Percentiles rank a stretch among this genome's conserved stretches.
Conservation (phyloP, 2,113 vertebrate genomes). For the Tragelaphus scriptus region DNA sequence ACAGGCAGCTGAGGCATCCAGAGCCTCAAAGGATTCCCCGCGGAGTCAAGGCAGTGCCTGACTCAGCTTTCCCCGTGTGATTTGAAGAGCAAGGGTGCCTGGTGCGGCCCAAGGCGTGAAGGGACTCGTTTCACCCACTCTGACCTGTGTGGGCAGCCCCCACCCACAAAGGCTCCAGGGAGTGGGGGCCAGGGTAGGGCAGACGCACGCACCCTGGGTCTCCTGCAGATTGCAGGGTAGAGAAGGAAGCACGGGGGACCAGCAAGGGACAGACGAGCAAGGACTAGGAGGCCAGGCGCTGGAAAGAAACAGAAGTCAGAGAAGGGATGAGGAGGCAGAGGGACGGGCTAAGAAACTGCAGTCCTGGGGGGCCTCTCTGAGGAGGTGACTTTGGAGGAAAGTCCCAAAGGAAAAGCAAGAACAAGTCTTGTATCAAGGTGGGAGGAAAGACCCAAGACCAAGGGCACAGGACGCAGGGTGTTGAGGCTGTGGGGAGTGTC, state of each 20-base stretch:
- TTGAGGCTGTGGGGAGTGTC: rapidly evolving
- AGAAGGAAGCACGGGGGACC: rapidly evolving
- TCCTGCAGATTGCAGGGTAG: rapidly evolving
- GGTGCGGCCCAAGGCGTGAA: rapidly evolving
- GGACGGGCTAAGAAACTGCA: rapidly evolving
- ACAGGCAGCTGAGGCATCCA: rapidly evolving
- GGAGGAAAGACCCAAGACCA: no score
- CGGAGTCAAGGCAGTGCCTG: rapidly evolving
- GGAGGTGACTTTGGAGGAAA: background rate
- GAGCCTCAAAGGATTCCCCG: rapidly evolving
- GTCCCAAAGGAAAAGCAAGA: background rate
- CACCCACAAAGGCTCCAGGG: rapidly evolving
- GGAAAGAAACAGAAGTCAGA: rapidly evolving
- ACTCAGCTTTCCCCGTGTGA: rapidly evolving
- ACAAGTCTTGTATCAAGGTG: rapidly evolving
- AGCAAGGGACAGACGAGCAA: rapidly evolving
- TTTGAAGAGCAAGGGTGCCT: rapidly evolving
- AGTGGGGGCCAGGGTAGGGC: rapidly evolving
- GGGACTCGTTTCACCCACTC: rapidly evolving
- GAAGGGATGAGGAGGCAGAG: rapidly evolving
- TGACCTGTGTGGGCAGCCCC: rapidly evolving
- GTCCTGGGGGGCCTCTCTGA: background rate
- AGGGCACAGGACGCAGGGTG: no score
- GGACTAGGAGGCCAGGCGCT: rapidly evolving
- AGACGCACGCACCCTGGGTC: rapidly evolving